A percentile compares a stretch with the other conserved stretches of the same genome.
These are phyloP conservation scores for Eriosoma lanigerum DNA, from an alignment of 1,140 invertebrate genomes.

Conservation along the genomic window DNA sequence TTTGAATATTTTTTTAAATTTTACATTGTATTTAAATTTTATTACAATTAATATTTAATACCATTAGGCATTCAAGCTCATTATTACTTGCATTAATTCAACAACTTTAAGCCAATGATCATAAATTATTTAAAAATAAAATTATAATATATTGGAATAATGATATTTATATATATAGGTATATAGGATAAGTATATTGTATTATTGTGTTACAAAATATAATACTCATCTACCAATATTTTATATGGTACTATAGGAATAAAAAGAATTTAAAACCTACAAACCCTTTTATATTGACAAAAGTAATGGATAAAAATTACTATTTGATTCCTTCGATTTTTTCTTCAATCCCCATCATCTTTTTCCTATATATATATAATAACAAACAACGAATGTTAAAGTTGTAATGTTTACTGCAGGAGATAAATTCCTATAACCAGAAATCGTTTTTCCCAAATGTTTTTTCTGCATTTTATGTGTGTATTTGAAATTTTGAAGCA, in stretches of 20 bases:
- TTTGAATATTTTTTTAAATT: background rate
- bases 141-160: background rate
- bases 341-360: background rate
- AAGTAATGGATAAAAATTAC: slow-evolving; percentile 24
- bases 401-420: slow-evolving; percentile 21
- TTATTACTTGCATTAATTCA: slow-evolving; percentile 2
- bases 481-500: slow-evolving; percentile 3
- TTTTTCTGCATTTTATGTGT: slow-evolving; percentile 7
- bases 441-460: slow-evolving; percentile 29
- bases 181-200: too few species aligned
- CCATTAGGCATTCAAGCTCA: background rate
- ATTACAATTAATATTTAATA: slow-evolving; percentile 6
- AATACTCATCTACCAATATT: too few species aligned
- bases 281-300: slow-evolving; percentile 41
- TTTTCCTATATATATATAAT: background rate
- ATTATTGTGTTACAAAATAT: too few species aligned
- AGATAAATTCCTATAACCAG: background rate
- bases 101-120: background rate
- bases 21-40: background rate
- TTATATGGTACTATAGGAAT: slow-evolving; percentile 9
- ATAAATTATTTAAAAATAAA: slow-evolving; percentile 14
- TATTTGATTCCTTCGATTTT: slow-evolving; percentile 12
- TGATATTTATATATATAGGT: background rate
- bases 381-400: slow-evolving; percentile 30
- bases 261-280: slow-evolving; percentile 10